Conservation (phyloP, 2,113 vertebrate genomes). For the Petromus typicus region DNA sequence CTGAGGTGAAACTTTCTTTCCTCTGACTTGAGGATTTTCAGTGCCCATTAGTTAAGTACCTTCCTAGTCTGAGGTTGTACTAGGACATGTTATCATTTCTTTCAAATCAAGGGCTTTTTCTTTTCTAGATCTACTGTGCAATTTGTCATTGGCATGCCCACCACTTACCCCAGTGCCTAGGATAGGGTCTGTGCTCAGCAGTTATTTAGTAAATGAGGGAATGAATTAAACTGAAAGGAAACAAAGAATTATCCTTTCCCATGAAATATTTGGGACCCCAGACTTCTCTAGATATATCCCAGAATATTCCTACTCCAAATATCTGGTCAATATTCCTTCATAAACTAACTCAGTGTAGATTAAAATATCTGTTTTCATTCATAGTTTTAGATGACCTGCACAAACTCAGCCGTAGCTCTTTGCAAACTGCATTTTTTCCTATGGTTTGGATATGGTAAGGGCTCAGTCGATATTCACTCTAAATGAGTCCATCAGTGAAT, state of each 20-base stretch:
- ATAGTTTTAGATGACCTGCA: background rate
- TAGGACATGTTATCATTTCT: background rate
- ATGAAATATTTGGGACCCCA: background rate
- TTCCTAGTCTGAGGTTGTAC: background rate
- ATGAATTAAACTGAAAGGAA: constrained; percentile 39
- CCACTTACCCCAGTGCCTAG: background rate
- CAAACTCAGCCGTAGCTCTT: background rate
- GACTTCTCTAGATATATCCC: background rate
- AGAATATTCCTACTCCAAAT: constrained; percentile 29
- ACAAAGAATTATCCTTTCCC: background rate
- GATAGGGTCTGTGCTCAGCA: background rate
- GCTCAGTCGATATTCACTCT: background rate
- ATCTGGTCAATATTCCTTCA: background rate
- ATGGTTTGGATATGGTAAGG: background rate
- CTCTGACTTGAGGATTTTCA: background rate
- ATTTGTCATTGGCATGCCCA: background rate
- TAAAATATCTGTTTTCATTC: background rate
- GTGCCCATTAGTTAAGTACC: background rate
- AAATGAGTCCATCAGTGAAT: background rate
- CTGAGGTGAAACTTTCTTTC: background rate
- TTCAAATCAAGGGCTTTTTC: background rate
- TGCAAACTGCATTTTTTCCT: background rate
- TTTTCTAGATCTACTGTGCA: background rate
- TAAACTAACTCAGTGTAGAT: background rate
- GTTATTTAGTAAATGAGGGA: background rate